Base-by-base conservation (phyloP, 2,113 vertebrate species). In the Camelus dromedarius region DNA sequence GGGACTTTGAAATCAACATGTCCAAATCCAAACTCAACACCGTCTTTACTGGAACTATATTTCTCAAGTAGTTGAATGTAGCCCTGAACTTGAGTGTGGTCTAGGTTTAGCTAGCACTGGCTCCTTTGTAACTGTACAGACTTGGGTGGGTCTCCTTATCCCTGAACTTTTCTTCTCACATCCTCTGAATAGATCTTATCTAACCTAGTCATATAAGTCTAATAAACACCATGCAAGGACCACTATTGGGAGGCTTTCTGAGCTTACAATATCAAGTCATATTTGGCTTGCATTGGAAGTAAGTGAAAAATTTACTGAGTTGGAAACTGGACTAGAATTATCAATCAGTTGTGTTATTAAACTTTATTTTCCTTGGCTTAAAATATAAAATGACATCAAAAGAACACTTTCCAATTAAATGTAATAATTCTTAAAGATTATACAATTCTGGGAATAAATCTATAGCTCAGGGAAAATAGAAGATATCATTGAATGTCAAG, bases 301-400 rank as follows among this genome's bases (percentile, higher is more conserved):
- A 80, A 73, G 8, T 62, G 30, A 89, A 30, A 77, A 92, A 70
- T 84, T 19, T 60, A 62, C 35, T 86, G 42, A 97, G 18, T 85
- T 93, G 72, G 70, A 85, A 88, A 77, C 8, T 72, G 60, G 4
- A 94, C 66, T 9, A n/a, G 66, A 77, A 83, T 64, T 95, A 88
- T 52, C 20, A 64, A 84, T 91, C 50, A 91, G 42, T 64, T 24
- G 1, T 18, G 7, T 92, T 93, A 91, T 62, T 73, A 79, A 70
- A 89, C 42, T 95, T 95, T n/a, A 50, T 82, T 56, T 93, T 96
- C 90, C 52, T 86, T 96, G 85, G 77, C 56, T 89, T 95, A 58
- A 96, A 83, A 86, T 66, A 75, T 48, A 96, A 94, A 75, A 62
- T 89, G 30, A 30, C n/a, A 93, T 93, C 46, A 73, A 94, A 91